Conservation (phyloP, 2,113 vertebrate genomes). For the Scatophagus argus region DNA sequence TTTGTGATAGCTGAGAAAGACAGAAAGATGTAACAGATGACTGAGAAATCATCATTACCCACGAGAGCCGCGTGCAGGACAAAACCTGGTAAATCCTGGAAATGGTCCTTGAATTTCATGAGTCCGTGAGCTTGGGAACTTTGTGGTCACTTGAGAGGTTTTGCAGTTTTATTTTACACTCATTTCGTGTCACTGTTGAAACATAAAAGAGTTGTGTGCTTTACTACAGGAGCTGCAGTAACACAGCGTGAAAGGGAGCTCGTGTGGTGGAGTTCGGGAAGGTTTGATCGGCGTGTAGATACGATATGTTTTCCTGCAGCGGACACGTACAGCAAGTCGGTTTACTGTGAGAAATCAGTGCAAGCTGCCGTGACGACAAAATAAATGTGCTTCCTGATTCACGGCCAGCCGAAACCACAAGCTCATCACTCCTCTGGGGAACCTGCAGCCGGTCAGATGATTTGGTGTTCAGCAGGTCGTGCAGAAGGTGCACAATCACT, state of each 20-base stretch:
- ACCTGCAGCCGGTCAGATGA: too few species aligned
- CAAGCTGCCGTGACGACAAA: too few species aligned
- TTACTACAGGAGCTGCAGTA: conserved; percentile 11
- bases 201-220: conserved; percentile 17
- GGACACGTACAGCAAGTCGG: too few species aligned
- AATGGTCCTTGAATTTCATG: not conserved
- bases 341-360: too few species aligned
- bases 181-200: conserved; percentile 8
- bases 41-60: too few species aligned
- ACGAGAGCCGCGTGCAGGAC: not conserved
- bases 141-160: not conserved
- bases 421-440: too few species aligned
- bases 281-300: conserved; percentile 25
- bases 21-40: too few species aligned
- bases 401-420: too few species aligned
- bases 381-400: too few species aligned
- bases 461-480: too few species aligned
- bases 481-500: too few species aligned
- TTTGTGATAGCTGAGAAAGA: too few species aligned
- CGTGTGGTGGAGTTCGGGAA: conserved; percentile 49
- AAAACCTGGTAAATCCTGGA: not conserved
- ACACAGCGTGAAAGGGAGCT: conserved; percentile 40
- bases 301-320: conserved; percentile 17
- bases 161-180: conserved; percentile 50
- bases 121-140: conserved; percentile 26